Conservation (phyloP, 2,888 invertebrate genomes). For the Cyclophora punctaria region DNA sequence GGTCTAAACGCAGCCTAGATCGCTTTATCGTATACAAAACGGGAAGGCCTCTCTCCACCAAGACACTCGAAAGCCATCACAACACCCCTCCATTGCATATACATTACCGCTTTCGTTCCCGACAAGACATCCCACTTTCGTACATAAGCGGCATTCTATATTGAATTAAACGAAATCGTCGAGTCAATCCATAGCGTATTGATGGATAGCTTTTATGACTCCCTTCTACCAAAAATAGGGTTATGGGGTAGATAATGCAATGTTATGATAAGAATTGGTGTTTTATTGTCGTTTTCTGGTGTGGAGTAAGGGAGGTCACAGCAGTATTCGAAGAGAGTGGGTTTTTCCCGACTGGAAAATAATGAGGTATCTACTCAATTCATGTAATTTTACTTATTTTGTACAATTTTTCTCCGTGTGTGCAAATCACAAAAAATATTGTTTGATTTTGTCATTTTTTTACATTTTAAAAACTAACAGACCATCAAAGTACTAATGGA, state of each 20-base stretch:
- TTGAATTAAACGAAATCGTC: not conserved
- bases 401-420: too few relatives aligned
- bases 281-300: slow-evolving; percentile 2
- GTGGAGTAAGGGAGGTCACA: too few relatives aligned
- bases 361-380: too few relatives aligned
- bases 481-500: too few relatives aligned
- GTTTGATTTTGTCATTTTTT: too few relatives aligned
- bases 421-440: too few relatives aligned
- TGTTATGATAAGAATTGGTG: slow-evolving; percentile 6
- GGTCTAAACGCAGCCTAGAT: slow-evolving; percentile 6
- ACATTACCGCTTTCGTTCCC: slow-evolving; percentile 20
- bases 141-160: slow-evolving; percentile 15
- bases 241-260: slow-evolving; percentile 8
- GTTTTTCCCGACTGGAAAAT: too few relatives aligned
- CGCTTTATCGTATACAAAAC: slow-evolving; percentile 52
- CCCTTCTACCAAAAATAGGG: slow-evolving; percentile 1
- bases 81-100: slow-evolving; percentile 14
- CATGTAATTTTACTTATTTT: too few relatives aligned
- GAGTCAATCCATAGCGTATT: too few relatives aligned
- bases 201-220: too few relatives aligned
- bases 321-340: too few relatives aligned
- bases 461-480: too few relatives aligned
- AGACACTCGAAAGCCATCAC: slow-evolving; percentile 12
- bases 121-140: slow-evolving; percentile 13
- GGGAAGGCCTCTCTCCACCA: slow-evolving; percentile 31